These are phyloP conservation scores for Dastarcus helophoroides DNA, from an alignment of 2,888 invertebrate species.

Conservation along the genomic window DNA sequence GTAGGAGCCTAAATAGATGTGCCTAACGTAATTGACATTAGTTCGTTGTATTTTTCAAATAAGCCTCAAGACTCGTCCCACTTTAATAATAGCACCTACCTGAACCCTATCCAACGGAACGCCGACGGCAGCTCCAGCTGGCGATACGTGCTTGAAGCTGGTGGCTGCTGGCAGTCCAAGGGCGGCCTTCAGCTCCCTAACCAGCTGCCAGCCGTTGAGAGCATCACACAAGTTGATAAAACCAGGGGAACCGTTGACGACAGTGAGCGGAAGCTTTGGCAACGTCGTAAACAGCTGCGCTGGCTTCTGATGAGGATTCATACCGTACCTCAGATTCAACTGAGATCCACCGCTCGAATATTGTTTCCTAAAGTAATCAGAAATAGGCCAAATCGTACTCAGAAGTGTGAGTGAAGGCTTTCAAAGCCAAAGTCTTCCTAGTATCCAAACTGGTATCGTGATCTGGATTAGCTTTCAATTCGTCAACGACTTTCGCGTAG, in stretches of 20 bases:
- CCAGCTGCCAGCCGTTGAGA: conserved; percentile 94
- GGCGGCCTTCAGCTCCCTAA: conserved; percentile 72
- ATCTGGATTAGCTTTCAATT: conserved; percentile 50
- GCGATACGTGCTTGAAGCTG: conserved; percentile 97
- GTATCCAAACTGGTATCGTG: conserved; percentile 63
- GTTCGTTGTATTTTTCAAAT: too few species aligned
- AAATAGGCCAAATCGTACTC: conserved; percentile 89
- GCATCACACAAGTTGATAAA: conserved; percentile 97
- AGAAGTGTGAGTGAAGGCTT: conserved; percentile 95
- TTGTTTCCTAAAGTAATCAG: conserved; percentile 89
- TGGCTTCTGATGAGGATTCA: conserved; percentile 98
- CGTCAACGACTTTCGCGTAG: conserved; percentile 63
- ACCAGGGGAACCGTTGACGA: conserved; percentile 90
- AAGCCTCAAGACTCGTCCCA: too few species aligned
- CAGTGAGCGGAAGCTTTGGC: conserved; percentile 69
- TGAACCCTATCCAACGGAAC: conserved; percentile 61
- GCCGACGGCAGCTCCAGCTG: conserved; percentile 93
- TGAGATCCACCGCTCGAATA: conserved; percentile 70
- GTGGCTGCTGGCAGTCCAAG: conserved; percentile 81
- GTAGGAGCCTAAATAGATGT: too few species aligned
- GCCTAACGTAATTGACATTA: too few species aligned
- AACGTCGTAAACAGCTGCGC: conserved; percentile 81
- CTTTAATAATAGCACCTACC: conserved; percentile 32
- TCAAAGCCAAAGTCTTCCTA: conserved; percentile 63
- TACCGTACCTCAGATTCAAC: conserved; percentile 81